Conservation (phyloP, 1,140 invertebrate species). For the Chionoecetes opilio region DNA sequence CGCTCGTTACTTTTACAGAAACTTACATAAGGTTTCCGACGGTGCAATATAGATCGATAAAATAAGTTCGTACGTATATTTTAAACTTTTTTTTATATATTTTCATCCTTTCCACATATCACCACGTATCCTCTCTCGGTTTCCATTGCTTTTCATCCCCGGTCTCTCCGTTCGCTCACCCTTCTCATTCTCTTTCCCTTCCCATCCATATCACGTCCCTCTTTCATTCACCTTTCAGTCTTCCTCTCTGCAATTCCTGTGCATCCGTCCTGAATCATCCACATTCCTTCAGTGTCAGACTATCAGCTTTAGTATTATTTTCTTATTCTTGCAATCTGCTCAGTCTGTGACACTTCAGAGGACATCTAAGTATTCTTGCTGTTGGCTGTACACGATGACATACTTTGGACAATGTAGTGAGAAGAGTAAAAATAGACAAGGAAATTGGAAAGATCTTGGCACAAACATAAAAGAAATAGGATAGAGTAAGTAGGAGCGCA, state of each 20-base stretch:
- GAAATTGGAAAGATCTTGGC: too few relatives aligned
- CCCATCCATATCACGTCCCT: not conserved
- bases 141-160: not conserved
- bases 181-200: not conserved
- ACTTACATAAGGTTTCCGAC: too few relatives aligned
- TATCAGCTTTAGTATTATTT: not conserved
- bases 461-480: not conserved
- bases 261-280: not conserved
- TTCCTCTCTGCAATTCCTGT: not conserved
- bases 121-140: not conserved
- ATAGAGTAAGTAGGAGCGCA: not conserved
- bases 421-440: not conserved
- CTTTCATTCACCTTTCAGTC: not conserved
- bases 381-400: not conserved
- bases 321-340: not conserved
- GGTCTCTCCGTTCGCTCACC: not conserved
- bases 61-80: too few relatives aligned
- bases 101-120: too few relatives aligned
- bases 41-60: too few relatives aligned
- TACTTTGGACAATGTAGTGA: not conserved
- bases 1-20: too few relatives aligned
- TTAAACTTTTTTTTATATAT: too few relatives aligned
- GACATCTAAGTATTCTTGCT: not conserved
- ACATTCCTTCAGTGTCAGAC: not conserved
- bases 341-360: not conserved